Evolutionary conservation across 2,888 invertebrate genomes (phyloP), one percentile per base, ranked within the genome.

Genomic region (Crocallis elinguaria): DNA sequence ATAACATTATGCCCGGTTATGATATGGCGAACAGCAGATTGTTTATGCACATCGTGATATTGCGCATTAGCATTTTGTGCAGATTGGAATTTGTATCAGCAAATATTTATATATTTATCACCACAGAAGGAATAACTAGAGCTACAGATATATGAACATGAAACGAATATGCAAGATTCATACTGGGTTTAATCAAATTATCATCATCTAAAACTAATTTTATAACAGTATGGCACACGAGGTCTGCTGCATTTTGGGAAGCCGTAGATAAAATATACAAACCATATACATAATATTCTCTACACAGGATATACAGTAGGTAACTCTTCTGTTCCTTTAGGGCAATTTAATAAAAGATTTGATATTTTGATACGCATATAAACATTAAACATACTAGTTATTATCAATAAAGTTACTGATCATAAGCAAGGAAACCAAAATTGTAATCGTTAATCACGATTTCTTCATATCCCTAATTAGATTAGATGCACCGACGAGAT

Each of bases 401-500:
- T n/a, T n/a, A n/a, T 9, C 12, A 7, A 42, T 4, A 9, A 35
- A 17, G 6, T 35, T 25, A 25, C 35, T 12, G 14, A 50, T 21
- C 4, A 17, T 14, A 19, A 48, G 5, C 21, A 43, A 43, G 36
- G 27, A 48, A 56, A 36, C 21, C 43, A 42, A 37, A 25, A 36
- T 43, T 52, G 3, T 29, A 29, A 57, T 49, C 52, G 23, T 41
- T 43, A 46, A 55, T 64, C 56, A 52, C 38, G 43, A 37, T 42
- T 36, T 49, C 32, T 41, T 42, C 33, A 41, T 14, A 51, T 53
- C 49, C 38, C 44, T 58, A 63, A 63, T 57, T 64, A 49, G 53
- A 60, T 64, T 57, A 57, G 64, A 54, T 58, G 37, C 57, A 52
- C 51, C 58, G 48, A 39, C 43, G 35, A 49, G 55, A 39, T 56